Percentiles rank a stretch among this genome's conserved stretches.
Conservation (phyloP, 2,888 invertebrate species). For the Philhelius pedissequus region DNA sequence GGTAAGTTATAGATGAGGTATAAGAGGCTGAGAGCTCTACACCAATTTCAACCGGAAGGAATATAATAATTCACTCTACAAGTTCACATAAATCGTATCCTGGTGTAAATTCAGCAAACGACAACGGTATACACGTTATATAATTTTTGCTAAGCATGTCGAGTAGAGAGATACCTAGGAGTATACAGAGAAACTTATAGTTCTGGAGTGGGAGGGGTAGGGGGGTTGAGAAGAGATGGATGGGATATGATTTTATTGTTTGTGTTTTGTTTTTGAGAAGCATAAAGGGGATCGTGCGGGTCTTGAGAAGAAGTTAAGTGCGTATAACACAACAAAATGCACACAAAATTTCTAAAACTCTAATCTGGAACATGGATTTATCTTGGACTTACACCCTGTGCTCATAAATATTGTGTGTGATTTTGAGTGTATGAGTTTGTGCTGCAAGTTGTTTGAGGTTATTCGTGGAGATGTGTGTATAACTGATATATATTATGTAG, state of each 20-base stretch:
- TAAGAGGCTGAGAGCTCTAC: constrained; percentile 17
- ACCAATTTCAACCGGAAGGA: constrained; percentile 59
- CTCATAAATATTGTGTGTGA: constrained; percentile 67
- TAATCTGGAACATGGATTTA: constrained; percentile 70
- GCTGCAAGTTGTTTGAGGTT: constrained; percentile 48
- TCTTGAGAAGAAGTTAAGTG: constrained; percentile 48
- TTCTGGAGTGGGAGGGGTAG: background rate
- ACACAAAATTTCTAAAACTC: constrained; percentile 65
- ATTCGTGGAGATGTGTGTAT: too few species aligned
- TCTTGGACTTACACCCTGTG: constrained; percentile 70
- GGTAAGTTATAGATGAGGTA: constrained; percentile 51
- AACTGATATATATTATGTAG: too few species aligned
- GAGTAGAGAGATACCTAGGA: constrained; percentile 10
- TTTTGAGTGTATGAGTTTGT: constrained; percentile 34
- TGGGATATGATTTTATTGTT: constrained; percentile 61
- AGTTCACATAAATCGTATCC: constrained; percentile 69
- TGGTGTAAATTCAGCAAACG: constrained; percentile 69
- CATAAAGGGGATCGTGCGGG: background rate
- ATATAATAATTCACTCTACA: constrained; percentile 70
- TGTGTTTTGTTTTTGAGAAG: constrained; percentile 26
- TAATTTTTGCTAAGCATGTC: constrained; percentile 64
- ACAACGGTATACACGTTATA: constrained; percentile 68
- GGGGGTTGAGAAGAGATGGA: background rate
- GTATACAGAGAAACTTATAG: background rate
- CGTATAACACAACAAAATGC: constrained; percentile 60